Conservation (phyloP, 64 coral and sea anemone genomes). For the Dendrophyllia cribrosa region DNA sequence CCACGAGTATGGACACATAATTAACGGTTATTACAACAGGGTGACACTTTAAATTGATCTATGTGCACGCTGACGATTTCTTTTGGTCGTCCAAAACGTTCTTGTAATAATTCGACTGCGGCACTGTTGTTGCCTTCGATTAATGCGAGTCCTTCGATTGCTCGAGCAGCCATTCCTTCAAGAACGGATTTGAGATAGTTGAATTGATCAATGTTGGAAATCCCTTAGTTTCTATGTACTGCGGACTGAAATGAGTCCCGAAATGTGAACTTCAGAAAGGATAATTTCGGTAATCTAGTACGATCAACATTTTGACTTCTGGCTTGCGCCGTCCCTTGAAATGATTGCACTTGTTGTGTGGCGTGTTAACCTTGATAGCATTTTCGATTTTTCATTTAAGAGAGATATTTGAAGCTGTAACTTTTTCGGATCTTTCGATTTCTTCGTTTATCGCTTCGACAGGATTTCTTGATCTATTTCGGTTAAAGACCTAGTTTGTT, state of each 20-base stretch:
- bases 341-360: background rate
- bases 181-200: too few relatives aligned
- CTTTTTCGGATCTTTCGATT: background rate
- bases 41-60: too few relatives aligned
- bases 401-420: constrained; percentile 3
- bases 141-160: constrained; percentile 18
- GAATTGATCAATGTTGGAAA: too few relatives aligned
- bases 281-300: constrained; percentile 3
- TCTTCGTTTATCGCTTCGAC: background rate
- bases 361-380: background rate
- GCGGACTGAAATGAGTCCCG: constrained; percentile 2
- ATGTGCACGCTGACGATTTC: constrained; percentile 45
- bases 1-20: constrained; percentile 31
- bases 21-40: constrained; percentile 23
- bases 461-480: constrained; percentile 9
- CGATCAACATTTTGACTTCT: background rate
- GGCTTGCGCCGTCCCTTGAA: background rate
- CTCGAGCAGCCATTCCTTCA: background rate
- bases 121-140: constrained; percentile 34
- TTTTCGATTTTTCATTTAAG: background rate
- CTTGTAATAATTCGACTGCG: constrained; percentile 19
- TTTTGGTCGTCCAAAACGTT: constrained; percentile 15
- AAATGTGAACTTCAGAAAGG: background rate
- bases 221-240: background rate
- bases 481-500: constrained; percentile 5